These are phyloP conservation scores for Tryphoninae sp. DNA, from an alignment of 2,888 invertebrate genomes.

Conservation along the genomic window DNA sequence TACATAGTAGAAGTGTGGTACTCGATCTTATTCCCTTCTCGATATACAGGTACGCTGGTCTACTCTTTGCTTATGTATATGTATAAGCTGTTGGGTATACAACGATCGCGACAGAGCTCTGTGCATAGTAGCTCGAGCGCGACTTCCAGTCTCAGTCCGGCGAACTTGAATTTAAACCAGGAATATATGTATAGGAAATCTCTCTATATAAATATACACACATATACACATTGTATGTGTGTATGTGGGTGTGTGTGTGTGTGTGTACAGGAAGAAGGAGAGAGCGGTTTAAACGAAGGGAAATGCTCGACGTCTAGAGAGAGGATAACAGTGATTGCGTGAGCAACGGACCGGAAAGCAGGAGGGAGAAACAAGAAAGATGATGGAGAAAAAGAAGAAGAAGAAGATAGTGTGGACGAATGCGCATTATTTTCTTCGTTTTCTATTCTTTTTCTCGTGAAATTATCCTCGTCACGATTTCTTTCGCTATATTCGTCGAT, in stretches of 20 bases:
- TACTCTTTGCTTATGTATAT: neutral
- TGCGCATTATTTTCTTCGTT: neutral
- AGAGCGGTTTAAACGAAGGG: constrained; percentile 40
- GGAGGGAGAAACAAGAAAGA: constrained; percentile 12
- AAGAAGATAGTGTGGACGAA: neutral
- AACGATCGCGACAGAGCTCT: constrained; percentile 23
- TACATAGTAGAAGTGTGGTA: neutral
- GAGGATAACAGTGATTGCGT: constrained; percentile 39
- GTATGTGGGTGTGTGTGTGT: neutral
- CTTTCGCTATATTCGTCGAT: no score
- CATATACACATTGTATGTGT: no score
- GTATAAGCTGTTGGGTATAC: neutral
- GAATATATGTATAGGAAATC: constrained; percentile 7
- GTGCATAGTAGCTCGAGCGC: constrained; percentile 43
- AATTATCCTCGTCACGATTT: no score
- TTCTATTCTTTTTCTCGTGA: neutral
- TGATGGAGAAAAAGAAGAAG: constrained; percentile 13
- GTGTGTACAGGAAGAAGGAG: constrained; percentile 17
- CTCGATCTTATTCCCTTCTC: neutral
- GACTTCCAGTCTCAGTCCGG: constrained; percentile 54
- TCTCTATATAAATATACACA: constrained; percentile 9
- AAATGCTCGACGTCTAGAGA: constrained; percentile 36
- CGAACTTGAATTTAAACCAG: constrained; percentile 58
- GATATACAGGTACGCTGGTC: neutral
- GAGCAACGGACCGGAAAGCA: constrained; percentile 38